These are phyloP conservation scores for Listrodromus nycthemerus DNA, from an alignment of 2,888 invertebrate species.

Conservation along the genomic window DNA sequence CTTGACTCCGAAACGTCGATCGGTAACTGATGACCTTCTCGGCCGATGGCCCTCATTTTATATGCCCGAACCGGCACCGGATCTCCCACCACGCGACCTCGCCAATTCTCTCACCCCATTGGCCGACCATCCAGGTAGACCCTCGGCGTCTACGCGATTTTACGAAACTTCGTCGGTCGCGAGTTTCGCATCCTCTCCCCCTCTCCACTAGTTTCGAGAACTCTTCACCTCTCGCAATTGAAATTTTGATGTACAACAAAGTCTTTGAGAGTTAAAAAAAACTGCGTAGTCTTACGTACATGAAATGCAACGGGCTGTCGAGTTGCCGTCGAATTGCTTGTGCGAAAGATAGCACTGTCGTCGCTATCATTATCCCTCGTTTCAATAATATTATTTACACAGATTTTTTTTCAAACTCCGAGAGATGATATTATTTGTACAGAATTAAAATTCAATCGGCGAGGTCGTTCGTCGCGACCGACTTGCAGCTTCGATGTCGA, in stretches of 20 bases:
- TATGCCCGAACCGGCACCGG: slow-evolving; percentile 50
- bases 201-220: not conserved
- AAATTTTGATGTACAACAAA: not conserved
- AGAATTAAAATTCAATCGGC: slow-evolving; percentile 64
- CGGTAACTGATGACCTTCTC: slow-evolving; percentile 69
- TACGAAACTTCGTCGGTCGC: not conserved
- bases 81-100: slow-evolving; percentile 49
- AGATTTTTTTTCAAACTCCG: slow-evolving; percentile 49
- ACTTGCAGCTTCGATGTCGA: slow-evolving; percentile 45
- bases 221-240: not conserved
- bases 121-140: slow-evolving; percentile 56
- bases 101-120: slow-evolving; percentile 63
- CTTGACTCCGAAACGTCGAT: slow-evolving; percentile 62
- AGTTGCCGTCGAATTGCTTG: slow-evolving; percentile 40
- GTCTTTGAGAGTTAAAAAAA: not conserved
- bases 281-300: slow-evolving; percentile 17
- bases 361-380: not conserved
- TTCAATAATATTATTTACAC: slow-evolving; percentile 60
- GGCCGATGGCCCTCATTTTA: slow-evolving; percentile 64
- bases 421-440: slow-evolving; percentile 42
- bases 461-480: slow-evolving; percentile 50
- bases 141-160: slow-evolving; percentile 41
- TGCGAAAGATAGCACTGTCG: slow-evolving; percentile 45
- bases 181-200: not conserved
- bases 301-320: slow-evolving; percentile 34